phyloP scores from a whole-genome alignment of 2,888 invertebrate genomes.

The Eupithecia inturbata region DNA sequence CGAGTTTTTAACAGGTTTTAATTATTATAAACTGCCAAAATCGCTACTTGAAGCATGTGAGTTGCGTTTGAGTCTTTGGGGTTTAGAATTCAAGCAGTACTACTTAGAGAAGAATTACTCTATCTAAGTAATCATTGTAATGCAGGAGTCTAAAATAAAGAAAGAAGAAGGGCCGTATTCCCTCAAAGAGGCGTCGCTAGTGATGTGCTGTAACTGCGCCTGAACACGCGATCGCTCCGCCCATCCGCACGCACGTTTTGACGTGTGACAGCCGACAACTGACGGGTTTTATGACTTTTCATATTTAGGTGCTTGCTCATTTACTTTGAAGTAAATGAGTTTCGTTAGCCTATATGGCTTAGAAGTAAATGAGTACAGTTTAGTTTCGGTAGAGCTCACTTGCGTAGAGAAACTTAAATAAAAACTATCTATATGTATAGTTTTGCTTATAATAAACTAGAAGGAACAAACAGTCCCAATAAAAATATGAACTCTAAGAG shows the following conservation, averaged over 20 bases:
- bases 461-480: neutral
- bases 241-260: constrained; percentile 72
- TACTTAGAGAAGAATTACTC: neutral
- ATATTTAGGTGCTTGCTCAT: neutral
- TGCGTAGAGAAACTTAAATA: neutral
- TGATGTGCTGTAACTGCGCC: constrained; percentile 79
- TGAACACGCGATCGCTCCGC: constrained; percentile 80
- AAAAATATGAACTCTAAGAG: neutral
- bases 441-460: neutral
- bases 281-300: constrained; percentile 9
- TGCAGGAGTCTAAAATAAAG: neutral
- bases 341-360: neutral
- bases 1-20: neutral
- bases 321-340: constrained; percentile 7
- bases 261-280: constrained; percentile 48
- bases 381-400: neutral
- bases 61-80: neutral
- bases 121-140: neutral
- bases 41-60: neutral
- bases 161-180: constrained; percentile 7
- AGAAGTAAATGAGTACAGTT: neutral
- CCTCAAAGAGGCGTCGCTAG: constrained; percentile 72
- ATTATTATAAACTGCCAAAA: neutral
- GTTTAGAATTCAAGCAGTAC: neutral
- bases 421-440: neutral